Conservation (phyloP, 2,797 vertebrate genomes). For the Leptatherina wallacei region DNA sequence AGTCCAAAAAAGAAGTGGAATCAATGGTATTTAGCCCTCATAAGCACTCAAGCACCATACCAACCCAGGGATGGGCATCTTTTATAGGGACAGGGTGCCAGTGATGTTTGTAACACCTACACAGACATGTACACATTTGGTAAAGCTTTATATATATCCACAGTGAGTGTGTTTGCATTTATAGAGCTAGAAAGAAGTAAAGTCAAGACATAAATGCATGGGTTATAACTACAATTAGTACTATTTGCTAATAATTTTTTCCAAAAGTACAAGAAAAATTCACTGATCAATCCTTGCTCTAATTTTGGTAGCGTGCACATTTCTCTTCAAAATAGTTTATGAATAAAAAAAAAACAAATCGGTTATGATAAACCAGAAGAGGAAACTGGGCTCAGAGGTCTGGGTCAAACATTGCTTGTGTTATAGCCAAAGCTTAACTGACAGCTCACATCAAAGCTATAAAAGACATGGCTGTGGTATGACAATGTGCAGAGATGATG, state of each 20-base stretch:
- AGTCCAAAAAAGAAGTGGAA: slow-evolving; percentile 29
- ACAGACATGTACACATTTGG: slow-evolving; percentile 1
- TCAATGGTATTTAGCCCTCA: slow-evolving; percentile 32
- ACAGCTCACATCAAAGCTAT: slow-evolving; percentile 16
- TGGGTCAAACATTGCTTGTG: background rate
- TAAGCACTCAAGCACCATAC: slow-evolving; percentile 17
- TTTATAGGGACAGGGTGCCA: background rate
- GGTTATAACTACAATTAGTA: background rate
- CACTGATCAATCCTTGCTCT: background rate
- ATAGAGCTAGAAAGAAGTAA: background rate
- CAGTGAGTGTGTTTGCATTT: background rate
- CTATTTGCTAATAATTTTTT: background rate
- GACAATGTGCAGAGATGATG: slow-evolving; percentile 26
- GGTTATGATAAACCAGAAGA: background rate
- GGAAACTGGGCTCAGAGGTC: background rate
- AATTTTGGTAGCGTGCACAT: background rate
- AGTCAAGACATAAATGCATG: background rate
- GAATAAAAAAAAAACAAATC: slow-evolving; percentile 1
- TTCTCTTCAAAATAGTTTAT: background rate
- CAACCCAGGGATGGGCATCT: slow-evolving; percentile 20
- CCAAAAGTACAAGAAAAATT: background rate
- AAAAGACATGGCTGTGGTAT: slow-evolving; percentile 7
- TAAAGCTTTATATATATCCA: background rate
- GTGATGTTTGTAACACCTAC: background rate
- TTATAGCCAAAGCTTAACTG: background rate